Evolutionary conservation across 2,113 vertebrate genomes (phyloP).

Genomic region (Prionailurus bengalensis): DNA sequence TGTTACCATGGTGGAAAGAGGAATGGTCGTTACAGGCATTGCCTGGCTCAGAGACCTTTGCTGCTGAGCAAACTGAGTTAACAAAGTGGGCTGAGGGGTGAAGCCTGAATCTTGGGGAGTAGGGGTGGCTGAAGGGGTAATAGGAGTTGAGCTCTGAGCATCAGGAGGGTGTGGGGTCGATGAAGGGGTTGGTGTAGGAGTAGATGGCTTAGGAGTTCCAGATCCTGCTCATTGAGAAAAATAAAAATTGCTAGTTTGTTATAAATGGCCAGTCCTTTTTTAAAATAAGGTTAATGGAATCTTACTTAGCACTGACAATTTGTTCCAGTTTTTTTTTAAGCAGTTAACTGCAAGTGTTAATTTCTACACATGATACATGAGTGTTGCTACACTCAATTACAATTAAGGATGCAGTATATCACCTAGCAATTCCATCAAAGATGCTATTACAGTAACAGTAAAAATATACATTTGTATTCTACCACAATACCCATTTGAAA

Average conservation of each 20-base stretch:
- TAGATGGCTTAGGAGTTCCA: constrained; percentile 98
- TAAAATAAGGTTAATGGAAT: constrained; percentile 89
- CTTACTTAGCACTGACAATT: constrained; percentile 87
- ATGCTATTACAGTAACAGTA: constrained; percentile 75
- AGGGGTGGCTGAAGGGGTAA: constrained; percentile 91
- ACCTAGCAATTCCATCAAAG: constrained; percentile 80
- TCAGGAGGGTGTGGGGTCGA: constrained; percentile 96
- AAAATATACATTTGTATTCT: constrained; percentile 66
- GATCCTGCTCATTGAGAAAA: constrained; percentile 94
- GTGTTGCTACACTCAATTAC: constrained; percentile 85
- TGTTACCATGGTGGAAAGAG: constrained; percentile 97
- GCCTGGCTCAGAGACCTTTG: constrained; percentile 96
- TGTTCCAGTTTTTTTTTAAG: constrained; percentile 82
- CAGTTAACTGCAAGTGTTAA: constrained; percentile 86
- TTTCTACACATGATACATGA: constrained; percentile 81
- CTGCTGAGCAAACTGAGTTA: constrained; percentile 96
- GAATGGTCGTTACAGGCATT: constrained; percentile 97
- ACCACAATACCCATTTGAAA: constrained; percentile 75
- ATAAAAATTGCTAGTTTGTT: constrained; percentile 92
- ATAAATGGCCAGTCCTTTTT: constrained; percentile 89
- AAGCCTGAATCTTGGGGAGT: constrained; percentile 93
- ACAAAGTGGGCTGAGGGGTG: constrained; percentile 93
- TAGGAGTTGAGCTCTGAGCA: constrained; percentile 92
- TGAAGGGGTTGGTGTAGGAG: constrained; percentile 97
- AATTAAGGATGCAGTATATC: constrained; percentile 89